Conservation (phyloP, 2,113 vertebrate genomes). For the Scomber colias region DNA sequence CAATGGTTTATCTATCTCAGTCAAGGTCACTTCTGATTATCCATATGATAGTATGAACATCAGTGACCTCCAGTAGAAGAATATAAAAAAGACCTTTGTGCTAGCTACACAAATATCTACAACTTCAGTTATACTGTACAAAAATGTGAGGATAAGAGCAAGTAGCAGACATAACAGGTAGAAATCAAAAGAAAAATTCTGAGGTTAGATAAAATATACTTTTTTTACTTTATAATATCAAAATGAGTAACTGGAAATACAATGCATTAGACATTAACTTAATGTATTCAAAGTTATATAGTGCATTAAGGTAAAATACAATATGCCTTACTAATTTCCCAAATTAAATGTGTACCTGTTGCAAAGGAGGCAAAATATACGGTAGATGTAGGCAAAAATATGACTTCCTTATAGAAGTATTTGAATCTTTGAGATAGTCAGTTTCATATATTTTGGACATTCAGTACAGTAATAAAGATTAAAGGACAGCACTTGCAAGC, state of each 20-base stretch:
- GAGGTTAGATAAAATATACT: not conserved
- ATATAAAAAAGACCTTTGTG: not conserved
- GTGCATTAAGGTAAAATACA: not conserved
- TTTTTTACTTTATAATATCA: conserved; percentile 7
- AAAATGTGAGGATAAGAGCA: not conserved
- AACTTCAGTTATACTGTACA: not conserved
- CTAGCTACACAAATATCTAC: not conserved
- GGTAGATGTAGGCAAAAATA: not conserved
- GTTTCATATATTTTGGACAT: conserved; percentile 5
- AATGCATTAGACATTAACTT: not conserved
- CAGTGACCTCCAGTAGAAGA: conserved; percentile 21
- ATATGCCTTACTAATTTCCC: not conserved
- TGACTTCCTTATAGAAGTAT: not conserved
- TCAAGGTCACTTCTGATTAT: conserved; percentile 50
- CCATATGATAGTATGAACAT: conserved; percentile 19
- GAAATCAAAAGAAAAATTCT: too few species aligned
- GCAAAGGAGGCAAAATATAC: not conserved
- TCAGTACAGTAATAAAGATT: conserved; percentile 18
- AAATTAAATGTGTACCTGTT: not conserved
- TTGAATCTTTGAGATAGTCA: conserved; percentile 3
- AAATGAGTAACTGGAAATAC: too few species aligned
- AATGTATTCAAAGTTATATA: too few species aligned
- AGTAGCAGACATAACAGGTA: too few species aligned
- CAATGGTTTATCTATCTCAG: conserved; percentile 32
- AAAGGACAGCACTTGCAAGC: conserved; percentile 8